Conservation (phyloP, 2,797 vertebrate species). For the Atherinosoma microstoma region DNA sequence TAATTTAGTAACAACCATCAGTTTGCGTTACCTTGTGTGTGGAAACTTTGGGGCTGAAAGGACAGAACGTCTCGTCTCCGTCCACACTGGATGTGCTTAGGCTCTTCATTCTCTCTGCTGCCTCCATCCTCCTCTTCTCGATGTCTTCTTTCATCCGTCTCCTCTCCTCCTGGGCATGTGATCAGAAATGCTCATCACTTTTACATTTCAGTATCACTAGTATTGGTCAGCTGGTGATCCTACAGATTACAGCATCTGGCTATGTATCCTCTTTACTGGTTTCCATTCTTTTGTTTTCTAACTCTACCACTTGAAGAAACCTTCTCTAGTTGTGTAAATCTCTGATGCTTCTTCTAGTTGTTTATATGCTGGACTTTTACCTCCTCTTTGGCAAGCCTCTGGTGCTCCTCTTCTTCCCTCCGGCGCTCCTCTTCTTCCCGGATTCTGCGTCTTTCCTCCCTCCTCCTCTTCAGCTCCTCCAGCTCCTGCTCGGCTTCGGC, state of each 20-base stretch:
- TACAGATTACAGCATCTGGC: too few species aligned
- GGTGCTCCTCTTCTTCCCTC: constrained; percentile 69
- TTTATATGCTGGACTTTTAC: constrained; percentile 36
- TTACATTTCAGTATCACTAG: neutral
- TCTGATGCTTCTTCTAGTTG: neutral
- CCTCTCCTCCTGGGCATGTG: constrained; percentile 81
- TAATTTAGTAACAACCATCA: neutral
- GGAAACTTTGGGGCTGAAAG: constrained; percentile 81
- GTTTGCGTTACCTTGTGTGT: constrained; percentile 82
- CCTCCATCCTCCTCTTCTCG: constrained; percentile 80
- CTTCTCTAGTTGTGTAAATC: neutral
- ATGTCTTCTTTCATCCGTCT: constrained; percentile 83
- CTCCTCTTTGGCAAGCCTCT: constrained; percentile 77
- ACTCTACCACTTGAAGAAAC: too few species aligned
- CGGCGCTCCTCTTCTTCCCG: constrained; percentile 70
- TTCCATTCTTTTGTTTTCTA: too few species aligned
- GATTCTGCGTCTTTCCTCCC: constrained; percentile 71
- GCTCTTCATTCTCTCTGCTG: constrained; percentile 81
- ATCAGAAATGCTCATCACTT: neutral
- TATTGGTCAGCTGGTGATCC: too few species aligned
- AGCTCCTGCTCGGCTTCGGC: constrained; percentile 81
- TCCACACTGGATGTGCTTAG: constrained; percentile 77
- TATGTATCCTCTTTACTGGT: too few species aligned
- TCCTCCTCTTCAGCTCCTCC: constrained; percentile 81
- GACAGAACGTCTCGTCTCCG: constrained; percentile 75